Evolutionary conservation across 2,888 invertebrate genomes (phyloP).

Genomic region (Alsophila aescularia): DNA sequence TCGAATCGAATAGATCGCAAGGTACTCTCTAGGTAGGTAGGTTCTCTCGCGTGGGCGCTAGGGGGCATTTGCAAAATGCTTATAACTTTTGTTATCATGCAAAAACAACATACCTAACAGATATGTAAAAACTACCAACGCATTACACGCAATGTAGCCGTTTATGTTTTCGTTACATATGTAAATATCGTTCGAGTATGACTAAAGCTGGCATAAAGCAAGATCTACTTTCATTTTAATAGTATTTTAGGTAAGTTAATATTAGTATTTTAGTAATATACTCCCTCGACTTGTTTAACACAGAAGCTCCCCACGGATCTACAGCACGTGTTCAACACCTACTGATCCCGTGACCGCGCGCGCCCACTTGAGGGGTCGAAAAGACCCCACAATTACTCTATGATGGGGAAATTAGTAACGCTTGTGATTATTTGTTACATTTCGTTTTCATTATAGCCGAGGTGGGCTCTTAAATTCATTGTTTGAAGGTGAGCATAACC

Average conservation of each 20-base stretch:
- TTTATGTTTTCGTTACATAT: too few relatives aligned
- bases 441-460: constrained; percentile 40
- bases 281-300: constrained; percentile 10
- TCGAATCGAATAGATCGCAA: constrained; percentile 72
- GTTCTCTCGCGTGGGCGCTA: constrained; percentile 29
- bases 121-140: too few relatives aligned
- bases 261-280: too few relatives aligned
- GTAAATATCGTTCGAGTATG: too few relatives aligned
- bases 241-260: too few relatives aligned
- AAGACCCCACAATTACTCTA: constrained; percentile 61
- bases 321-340: constrained; percentile 80
- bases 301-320: constrained; percentile 57
- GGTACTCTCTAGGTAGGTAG: too few relatives aligned
- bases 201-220: too few relatives aligned
- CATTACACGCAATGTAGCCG: too few relatives aligned
- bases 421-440: constrained; percentile 63
- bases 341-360: constrained; percentile 60
- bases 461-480: constrained; percentile 25
- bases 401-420: constrained; percentile 71
- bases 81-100: too few relatives aligned
- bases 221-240: too few relatives aligned
- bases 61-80: constrained; percentile 2
- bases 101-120: too few relatives aligned
- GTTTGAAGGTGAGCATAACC: constrained; percentile 22
- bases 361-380: constrained; percentile 47